Conservation (phyloP, 2,888 invertebrate genomes). For the Sminthurides aquaticus region DNA sequence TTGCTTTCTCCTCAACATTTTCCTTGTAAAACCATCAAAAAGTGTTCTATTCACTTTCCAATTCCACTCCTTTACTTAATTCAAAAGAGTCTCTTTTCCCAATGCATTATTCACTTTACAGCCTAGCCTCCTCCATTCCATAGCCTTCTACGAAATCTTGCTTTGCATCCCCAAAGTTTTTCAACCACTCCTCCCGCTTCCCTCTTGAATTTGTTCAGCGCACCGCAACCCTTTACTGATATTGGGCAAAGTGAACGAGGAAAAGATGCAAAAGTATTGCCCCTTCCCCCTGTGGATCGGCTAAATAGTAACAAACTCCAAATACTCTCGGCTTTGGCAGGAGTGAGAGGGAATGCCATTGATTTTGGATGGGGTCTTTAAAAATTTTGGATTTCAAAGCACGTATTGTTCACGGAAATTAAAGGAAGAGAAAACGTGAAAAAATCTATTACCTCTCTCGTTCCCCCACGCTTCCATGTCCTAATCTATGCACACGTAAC, state of each 20-base stretch:
- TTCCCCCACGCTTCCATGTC: neutral
- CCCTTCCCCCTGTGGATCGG: too few species aligned
- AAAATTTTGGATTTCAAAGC: slow-evolving; percentile 27
- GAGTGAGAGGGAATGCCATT: too few species aligned
- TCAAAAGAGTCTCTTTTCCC: neutral
- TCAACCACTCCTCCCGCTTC: neutral
- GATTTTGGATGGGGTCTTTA: neutral
- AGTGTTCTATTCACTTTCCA: neutral
- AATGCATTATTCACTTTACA: neutral
- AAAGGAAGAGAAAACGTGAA: slow-evolving; percentile 28
- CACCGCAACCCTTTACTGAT: too few species aligned
- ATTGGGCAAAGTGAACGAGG: too few species aligned
- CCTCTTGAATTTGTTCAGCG: too few species aligned
- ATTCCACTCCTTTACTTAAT: neutral
- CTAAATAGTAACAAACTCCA: too few species aligned
- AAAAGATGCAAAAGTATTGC: too few species aligned
- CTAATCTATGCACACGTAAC: neutral
- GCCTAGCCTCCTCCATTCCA: neutral
- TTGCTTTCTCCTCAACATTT: too few species aligned
- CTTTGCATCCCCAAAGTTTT: too few species aligned
- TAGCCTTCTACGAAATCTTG: neutral
- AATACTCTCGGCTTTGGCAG: too few species aligned
- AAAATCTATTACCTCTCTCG: slow-evolving; percentile 19
- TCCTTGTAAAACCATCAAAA: too few species aligned
- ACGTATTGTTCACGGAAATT: slow-evolving; percentile 37